Conservation (phyloP, 1,140 invertebrate genomes). For the Drosophila navojoa region DNA sequence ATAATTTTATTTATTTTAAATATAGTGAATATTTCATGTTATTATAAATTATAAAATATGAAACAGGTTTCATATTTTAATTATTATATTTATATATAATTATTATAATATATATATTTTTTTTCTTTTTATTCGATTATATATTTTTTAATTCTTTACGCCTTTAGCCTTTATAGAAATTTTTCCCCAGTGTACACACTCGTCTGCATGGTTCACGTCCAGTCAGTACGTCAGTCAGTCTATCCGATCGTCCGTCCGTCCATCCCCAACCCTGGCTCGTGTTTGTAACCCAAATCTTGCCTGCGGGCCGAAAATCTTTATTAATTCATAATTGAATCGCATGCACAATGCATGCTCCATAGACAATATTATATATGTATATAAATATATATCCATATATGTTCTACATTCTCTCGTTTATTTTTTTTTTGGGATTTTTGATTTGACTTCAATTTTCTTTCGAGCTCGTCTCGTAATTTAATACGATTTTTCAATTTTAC, state of each 20-base stretch:
- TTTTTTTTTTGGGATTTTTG: constrained; percentile 40
- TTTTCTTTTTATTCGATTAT: too few species aligned
- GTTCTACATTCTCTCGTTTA: too few species aligned
- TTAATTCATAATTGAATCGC: constrained; percentile 82
- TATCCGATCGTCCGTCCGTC: constrained; percentile 12
- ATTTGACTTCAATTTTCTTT: constrained; percentile 74
- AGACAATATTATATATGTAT: not conserved
- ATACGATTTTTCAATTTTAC: constrained; percentile 76
- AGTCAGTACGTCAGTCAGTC: constrained; percentile 21
- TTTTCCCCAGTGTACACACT: not conserved
- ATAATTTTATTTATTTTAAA: too few species aligned
- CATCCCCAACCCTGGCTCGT: constrained; percentile 16
- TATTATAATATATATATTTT: too few species aligned
- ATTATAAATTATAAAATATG: too few species aligned
- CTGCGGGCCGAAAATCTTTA: constrained; percentile 81
- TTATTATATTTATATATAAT: too few species aligned
- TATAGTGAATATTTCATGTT: too few species aligned
- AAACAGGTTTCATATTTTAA: too few species aligned
- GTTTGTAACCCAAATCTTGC: constrained; percentile 78
- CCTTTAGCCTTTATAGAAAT: too few species aligned
- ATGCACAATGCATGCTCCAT: constrained; percentile 24
- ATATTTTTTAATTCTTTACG: too few species aligned
- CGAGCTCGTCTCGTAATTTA: constrained; percentile 57
- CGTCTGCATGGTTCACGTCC: not conserved
- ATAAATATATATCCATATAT: too few species aligned